Conservation (phyloP, 1,140 invertebrate species). For the Aphidius ervi region DNA sequence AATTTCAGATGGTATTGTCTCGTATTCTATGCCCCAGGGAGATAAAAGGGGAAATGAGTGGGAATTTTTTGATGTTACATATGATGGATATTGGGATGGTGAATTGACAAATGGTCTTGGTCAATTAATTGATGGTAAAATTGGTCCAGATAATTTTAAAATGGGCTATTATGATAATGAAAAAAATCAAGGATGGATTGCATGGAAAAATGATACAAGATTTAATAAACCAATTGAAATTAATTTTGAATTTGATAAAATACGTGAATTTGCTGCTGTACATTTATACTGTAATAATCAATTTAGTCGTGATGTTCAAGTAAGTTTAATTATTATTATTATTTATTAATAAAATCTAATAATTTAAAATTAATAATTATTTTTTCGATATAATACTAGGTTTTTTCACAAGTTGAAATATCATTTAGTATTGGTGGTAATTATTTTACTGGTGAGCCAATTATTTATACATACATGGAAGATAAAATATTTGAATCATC, state of each 20-base stretch:
- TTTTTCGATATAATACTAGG: conserved; percentile 49
- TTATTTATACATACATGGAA: conserved; percentile 69
- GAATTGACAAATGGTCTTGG: conserved; percentile 64
- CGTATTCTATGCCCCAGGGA: conserved; percentile 80
- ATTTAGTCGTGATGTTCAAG: conserved; percentile 74
- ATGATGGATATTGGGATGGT: conserved; percentile 71
- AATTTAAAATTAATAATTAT: neutral
- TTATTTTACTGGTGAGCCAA: conserved; percentile 70
- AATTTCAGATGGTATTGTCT: conserved; percentile 70
- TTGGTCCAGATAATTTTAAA: conserved; percentile 70
- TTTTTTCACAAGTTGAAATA: conserved; percentile 74
- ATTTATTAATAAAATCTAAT: neutral
- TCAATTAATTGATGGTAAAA: conserved; percentile 67
- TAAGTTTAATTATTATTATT: conserved; percentile 35
- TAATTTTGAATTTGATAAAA: conserved; percentile 81
- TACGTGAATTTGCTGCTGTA: conserved; percentile 79
- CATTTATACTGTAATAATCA: conserved; percentile 78
- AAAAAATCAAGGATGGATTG: conserved; percentile 77
- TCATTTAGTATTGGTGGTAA: conserved; percentile 80
- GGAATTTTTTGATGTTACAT: conserved; percentile 75
- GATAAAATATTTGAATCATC: conserved; percentile 80
- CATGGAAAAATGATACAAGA: conserved; percentile 81
- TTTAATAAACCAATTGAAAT: conserved; percentile 65
- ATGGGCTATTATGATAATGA: conserved; percentile 58
- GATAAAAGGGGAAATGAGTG: conserved; percentile 64